Evolutionary conservation across 2,797 vertebrate genomes (phyloP), one percentile per base, ranked within the genome.

Genomic region (Molossus molossus): DNA sequence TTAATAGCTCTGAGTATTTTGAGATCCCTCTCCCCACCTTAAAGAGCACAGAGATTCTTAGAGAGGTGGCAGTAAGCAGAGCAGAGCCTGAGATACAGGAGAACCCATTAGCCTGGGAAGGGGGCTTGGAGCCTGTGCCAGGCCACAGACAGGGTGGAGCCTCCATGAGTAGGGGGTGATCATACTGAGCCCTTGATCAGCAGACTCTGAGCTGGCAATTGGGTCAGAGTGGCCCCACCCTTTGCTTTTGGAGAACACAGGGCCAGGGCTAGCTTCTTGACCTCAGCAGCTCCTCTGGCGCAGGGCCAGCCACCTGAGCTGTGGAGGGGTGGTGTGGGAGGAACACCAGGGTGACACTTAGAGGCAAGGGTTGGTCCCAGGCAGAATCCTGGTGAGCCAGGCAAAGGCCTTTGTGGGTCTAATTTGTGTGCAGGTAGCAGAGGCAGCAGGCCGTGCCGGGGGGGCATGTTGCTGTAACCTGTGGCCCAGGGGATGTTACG

Each of bases 401-500:
- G 58, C 89, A 95, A 79, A 96, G 70, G 23, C 70, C 62, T 91
- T 25, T 0, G 55, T 91, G 97, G 70, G 65, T 58, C 77, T 82
- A 45, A 95, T 82, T 94, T 96, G 81, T 95, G 23, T 80, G 65
- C 93, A 98, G 97, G 95, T 93, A 96, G 96, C 96, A 94, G 96
- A 97, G 94, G 91, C 93, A 91, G 91, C 97, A 82, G 97, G 97
- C 97, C 90, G 96, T 96, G 97, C 97, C 96, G 72, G 48, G 94
- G 97, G 97, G 98, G 97, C 97, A 98, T 98, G 98, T 23, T 79
- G 97, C 97, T 95, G 97, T 96, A 96, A 98, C 65, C 97, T 75
- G 98, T 94, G 94, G 64, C 95, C 97, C 98, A 96, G 98, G 98
- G 98, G 98, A 99, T 99, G 99, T 99, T 99, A 97, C 99, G 99